Evolutionary conservation across 2,113 vertebrate species (phyloP).

Genomic region (Cavia porcellus): DNA sequence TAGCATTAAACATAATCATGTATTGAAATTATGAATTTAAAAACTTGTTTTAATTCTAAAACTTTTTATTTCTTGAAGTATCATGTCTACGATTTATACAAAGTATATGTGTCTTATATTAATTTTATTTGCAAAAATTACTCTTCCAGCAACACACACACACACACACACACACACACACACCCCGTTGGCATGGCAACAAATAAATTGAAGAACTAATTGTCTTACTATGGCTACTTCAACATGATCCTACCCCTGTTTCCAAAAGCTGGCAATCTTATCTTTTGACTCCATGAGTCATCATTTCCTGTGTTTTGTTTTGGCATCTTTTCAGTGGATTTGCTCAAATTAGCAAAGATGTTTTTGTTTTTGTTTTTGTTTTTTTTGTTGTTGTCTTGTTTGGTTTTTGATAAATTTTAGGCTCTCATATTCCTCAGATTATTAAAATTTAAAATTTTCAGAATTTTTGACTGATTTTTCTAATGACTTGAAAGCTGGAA

Average conservation of each 20-base stretch:
- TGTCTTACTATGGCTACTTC: background rate
- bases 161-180: background rate
- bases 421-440: background rate
- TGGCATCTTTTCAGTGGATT: background rate
- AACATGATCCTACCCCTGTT: background rate
- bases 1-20: background rate
- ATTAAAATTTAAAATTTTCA: background rate
- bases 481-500: background rate
- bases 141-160: background rate
- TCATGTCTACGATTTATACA: background rate
- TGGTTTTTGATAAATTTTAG: background rate
- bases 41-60: background rate
- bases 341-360: background rate
- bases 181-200: background rate
- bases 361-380: no score
- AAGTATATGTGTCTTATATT: background rate
- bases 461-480: background rate
- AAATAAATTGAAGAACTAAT: background rate
- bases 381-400: no score
- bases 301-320: background rate
- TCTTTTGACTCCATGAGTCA: background rate
- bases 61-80: background rate
- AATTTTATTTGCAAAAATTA: conserved; percentile 21
- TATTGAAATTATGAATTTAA: background rate
- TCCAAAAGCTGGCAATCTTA: background rate